Base-by-base conservation (phyloP, 2,113 vertebrate genomes). In the Lates calcarifer region DNA sequence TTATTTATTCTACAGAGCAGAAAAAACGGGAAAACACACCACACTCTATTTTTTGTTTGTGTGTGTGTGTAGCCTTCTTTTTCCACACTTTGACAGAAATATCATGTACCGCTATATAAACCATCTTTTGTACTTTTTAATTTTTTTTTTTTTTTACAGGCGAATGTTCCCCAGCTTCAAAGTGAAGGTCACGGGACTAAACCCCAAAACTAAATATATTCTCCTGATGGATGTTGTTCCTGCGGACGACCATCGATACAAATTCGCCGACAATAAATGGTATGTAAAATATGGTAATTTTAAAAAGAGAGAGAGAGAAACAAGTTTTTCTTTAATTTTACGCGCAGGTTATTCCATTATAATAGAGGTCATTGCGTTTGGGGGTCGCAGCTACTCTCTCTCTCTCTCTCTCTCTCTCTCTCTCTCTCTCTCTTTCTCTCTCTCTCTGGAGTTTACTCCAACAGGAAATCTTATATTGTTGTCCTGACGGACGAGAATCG, bases 201-300 rank as follows among this genome's bases (percentile, higher is more conserved):
- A 99, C 82, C 98, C 98, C 64, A 99, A 99, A 94, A 99, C 98
- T 0, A 99, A 99, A 93, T 99, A 99, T 83, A 99, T 99, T 51
- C 96, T 99, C 9, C 82, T 99, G 84, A 99, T 99, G 98, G 98
- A 99, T 78, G 98, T 99, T 1, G 97, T 99, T 31, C 98, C 98
- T 0, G 98, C 98, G 0, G 98, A 99, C 51, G 98, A 99, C 89
- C 98, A 99, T 94, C 96, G 98, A 92, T 99, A 99, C 93, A 99
- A 99, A 93, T 99, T 99, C 53, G 98, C 98, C 4, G 98, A 99
- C 84, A 99, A 99, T 89, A 99, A 99, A 96, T 99, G 98, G 98
- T 99, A 95, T 2, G 96, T 91, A 62, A 70, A 41, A 33, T 47
- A 26, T 20, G n/a, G n/a, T n/a, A 63, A 65, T 47, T 9, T 2